Evolutionary conservation across 1,140 invertebrate genomes (phyloP).

Genomic region (Aphidius gifuensis): DNA sequence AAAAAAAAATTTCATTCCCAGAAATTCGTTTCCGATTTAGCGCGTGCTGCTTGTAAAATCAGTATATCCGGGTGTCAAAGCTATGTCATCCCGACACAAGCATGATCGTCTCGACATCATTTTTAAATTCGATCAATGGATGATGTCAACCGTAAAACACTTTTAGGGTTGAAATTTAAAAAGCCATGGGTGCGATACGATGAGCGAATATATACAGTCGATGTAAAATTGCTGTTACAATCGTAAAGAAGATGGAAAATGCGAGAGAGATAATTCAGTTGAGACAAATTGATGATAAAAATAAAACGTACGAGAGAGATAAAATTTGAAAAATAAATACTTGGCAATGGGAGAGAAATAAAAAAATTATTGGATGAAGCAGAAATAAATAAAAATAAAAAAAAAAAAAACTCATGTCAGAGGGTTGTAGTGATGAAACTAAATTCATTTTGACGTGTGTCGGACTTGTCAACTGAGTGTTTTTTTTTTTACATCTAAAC

Average conservation of each 20-base stretch:
- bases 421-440: slow-evolving; percentile 27
- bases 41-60: slow-evolving; percentile 54
- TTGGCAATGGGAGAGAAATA: slow-evolving; percentile 12
- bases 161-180: slow-evolving; percentile 55
- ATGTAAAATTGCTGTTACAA: slow-evolving; percentile 44
- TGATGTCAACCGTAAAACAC: slow-evolving; percentile 54
- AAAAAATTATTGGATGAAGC: too few species aligned
- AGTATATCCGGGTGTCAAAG: slow-evolving; percentile 56
- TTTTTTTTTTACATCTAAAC: not conserved
- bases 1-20: slow-evolving; percentile 48
- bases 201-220: slow-evolving; percentile 15
- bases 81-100: slow-evolving; percentile 38
- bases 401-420: not conserved
- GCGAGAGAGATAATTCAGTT: not conserved
- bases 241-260: slow-evolving; percentile 34
- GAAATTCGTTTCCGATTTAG: slow-evolving; percentile 51
- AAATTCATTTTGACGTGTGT: slow-evolving; percentile 35
- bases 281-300: slow-evolving; percentile 7
- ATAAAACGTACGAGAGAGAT: slow-evolving; percentile 17
- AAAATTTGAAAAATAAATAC: not conserved
- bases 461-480: slow-evolving; percentile 13
- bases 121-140: slow-evolving; percentile 57
- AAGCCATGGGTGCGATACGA: slow-evolving; percentile 30
- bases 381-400: too few species aligned
- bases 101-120: slow-evolving; percentile 35